Base-by-base conservation (phyloP, 2,113 vertebrate genomes). In the Madoqua kirkii region DNA sequence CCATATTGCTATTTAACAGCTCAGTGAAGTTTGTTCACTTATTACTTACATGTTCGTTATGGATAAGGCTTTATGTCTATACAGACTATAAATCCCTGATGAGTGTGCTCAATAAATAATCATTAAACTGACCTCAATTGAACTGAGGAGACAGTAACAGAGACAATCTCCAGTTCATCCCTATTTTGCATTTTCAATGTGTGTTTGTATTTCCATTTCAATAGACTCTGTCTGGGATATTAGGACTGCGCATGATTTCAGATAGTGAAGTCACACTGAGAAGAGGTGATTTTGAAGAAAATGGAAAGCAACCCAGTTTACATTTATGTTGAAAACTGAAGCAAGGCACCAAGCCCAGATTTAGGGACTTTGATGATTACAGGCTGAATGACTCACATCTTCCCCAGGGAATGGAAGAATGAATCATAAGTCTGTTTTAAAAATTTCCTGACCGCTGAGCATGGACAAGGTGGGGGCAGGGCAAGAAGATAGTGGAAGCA, bases 171-270 rank as follows among this genome's bases (percentile, higher is more conserved):
- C 6, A 85, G 23, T 2, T 92, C 57, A 96, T 95, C 62, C 31
- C 4, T 95, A 52, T 36, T 92, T 94, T 74, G 55, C 50, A 95
- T 96, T 96, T 96, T 67, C 83, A 43, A 71, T 84, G 7, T 48
- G n/a, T 83, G 17, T 89, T 95, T 96, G 3, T 87, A 92, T 95
- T 96, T 95, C 62, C 33, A 96, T 97, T 96, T 97, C 89, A 97
- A 25, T 92, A 83, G 71, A 50, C 89, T 96, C 25, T 90, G 15
- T 92, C 33, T 96, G 45, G 25, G 79, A 81, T 91, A 92, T 96
- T 92, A 92, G 25, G 60, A 85, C 33, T 55, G 92, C 48, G 25
- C 45, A 96, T 90, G 87, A 96, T 85, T 93, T 96, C 71, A 96
- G 13, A 90, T 95, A 93, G 88, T 91, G 45, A 87, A 95, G 62